Base-by-base conservation (phyloP, 2,113 vertebrate species). In the Falco punctatus region DNA sequence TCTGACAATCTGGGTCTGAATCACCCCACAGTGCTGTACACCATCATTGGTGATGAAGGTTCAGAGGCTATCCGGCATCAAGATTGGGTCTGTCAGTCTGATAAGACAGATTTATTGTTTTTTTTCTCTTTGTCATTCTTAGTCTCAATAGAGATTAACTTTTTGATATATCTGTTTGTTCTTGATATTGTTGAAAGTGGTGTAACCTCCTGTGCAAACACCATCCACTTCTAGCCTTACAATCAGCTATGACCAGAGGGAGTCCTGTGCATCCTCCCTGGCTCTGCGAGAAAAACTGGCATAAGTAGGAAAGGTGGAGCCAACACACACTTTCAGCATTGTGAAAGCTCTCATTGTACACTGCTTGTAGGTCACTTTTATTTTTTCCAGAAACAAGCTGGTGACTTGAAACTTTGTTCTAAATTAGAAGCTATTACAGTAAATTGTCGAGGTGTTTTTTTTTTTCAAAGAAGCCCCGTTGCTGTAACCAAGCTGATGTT, bases 41-140 rank as follows among this genome's bases (percentile, higher is more conserved):
- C 23, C 0, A 0, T 28, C 2, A 2, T 3, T 30, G 48, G 13
- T 49, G 20, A 4, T 17, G 44, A 27, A 65, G 35, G 12, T 5
- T 81, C 35, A 28, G 65, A 67, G 46, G 61, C 27, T 81, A 42
- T 42, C 42, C 42, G 11, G 42, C 42, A 42, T 42, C 42, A 42
- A 42, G 42, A 42, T 14, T 42, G 42, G 42, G 42, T 42, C 42
- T 42, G 42, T 42, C 42, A 42, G 42, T 42, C 42, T 42, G 42
- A 42, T 42, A 42, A 42, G 42, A 42, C 42, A 13, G 42, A 42
- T 42, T 42, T 42, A 42, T 42, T 42, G 42, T 42, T 42, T 42
- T 42, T 42, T 42, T 42, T 42, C 42, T 42, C 42, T 42, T 42
- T 42, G 42, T 42, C 42, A 14, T 42, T 42, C 42, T 42, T 42